phyloP scores from a whole-genome alignment of 2,888 invertebrate species.

The Agonopterix arenella region DNA sequence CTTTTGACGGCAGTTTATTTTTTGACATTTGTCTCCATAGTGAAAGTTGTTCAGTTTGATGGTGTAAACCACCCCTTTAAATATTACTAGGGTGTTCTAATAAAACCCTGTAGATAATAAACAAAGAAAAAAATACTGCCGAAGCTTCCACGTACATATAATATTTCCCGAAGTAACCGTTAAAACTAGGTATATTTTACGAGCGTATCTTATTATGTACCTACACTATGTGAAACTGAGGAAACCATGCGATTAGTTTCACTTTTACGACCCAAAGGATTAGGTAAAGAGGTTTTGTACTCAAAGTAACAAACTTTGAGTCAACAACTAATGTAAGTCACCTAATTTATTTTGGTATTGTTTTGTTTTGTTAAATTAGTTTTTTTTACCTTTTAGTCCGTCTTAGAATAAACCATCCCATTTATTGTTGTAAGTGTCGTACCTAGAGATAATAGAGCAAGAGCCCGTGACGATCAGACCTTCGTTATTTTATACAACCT shows the following conservation, averaged over 20 bases:
- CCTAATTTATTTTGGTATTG: background rate
- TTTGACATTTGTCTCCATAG: too few species aligned
- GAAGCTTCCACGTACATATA: background rate
- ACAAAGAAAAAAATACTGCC: background rate
- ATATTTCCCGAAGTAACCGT: background rate
- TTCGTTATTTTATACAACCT: too few species aligned
- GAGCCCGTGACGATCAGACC: too few species aligned
- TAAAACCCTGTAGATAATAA: background rate
- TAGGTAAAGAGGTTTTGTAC: background rate
- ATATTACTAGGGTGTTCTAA: too few species aligned
- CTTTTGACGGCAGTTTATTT: too few species aligned
- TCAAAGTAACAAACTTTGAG: too few species aligned
- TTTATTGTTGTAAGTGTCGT: too few species aligned
- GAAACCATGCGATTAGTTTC: background rate
- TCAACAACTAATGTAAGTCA: background rate
- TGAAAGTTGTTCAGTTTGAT: too few species aligned
- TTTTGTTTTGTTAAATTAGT: background rate
- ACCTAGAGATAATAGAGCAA: too few species aligned
- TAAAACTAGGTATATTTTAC: slow-evolving; percentile 5
- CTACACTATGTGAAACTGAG: background rate
- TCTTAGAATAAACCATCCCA: too few species aligned
- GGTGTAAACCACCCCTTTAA: too few species aligned
- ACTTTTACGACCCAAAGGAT: background rate
- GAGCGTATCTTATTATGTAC: background rate
- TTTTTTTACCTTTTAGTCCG: too few species aligned